These are phyloP conservation scores for Cynaeus angustus DNA, from an alignment of 2,888 invertebrate species.

Conservation along the genomic window DNA sequence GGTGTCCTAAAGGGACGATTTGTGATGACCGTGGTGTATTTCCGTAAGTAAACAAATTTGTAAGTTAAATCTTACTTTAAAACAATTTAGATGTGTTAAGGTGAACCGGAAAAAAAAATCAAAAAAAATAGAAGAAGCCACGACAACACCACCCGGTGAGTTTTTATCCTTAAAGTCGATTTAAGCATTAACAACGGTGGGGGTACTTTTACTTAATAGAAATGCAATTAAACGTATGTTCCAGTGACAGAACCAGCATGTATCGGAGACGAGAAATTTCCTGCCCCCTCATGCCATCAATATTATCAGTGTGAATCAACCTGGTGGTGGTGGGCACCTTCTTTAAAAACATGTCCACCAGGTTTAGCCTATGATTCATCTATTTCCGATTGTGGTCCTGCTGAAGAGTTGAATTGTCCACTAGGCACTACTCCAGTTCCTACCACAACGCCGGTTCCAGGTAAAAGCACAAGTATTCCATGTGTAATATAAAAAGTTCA, in stretches of 20 bases:
- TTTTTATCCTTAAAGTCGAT: not conserved
- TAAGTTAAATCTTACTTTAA: not conserved
- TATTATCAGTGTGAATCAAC: not conserved
- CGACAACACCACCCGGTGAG: not conserved
- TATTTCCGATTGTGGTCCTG: conserved; percentile 1
- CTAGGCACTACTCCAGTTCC: not conserved
- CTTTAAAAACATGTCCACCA: not conserved
- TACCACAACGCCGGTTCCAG: not conserved
- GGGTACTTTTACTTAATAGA: too few relatives aligned
- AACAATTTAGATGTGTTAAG: not conserved
- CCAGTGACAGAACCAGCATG: not conserved
- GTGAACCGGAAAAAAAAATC: not conserved
- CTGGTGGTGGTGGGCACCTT: not conserved
- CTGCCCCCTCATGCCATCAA: not conserved
- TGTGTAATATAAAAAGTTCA: too few relatives aligned
- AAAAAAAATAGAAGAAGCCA: not conserved
- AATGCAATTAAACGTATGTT: too few relatives aligned
- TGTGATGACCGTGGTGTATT: not conserved
- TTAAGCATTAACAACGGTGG: too few relatives aligned
- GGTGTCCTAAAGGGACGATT: not conserved
- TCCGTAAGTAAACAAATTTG: not conserved
- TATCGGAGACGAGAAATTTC: not conserved
- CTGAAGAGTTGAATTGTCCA: not conserved
- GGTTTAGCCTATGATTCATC: not conserved
- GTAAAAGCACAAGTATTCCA: too few relatives aligned